Evolutionary conservation across 2,888 invertebrate species (phyloP), one percentile per base, ranked within the genome.

Genomic region (Beris morrisii): DNA sequence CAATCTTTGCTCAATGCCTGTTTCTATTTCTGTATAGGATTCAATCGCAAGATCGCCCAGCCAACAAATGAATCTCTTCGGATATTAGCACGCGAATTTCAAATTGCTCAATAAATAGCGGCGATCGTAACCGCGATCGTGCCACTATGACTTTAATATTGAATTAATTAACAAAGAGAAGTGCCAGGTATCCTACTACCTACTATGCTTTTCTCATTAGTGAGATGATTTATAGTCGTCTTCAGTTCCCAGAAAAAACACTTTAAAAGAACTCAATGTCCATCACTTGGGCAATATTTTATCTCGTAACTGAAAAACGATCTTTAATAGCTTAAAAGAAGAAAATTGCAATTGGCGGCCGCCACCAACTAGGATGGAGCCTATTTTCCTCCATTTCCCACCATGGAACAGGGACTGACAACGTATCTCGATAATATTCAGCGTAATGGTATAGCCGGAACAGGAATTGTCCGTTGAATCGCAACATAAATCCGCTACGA

Each of bases 391-490:
- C 48, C 32, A 22, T 30, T 30, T 12, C 13, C 48, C 28, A 32
- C 13, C 22, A 22, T 1, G 22, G 22, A 22, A 22, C 46, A 15
- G 38, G 50, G 61, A 50, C 50, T 61, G 61, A 61, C 61, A 52
- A 43, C 12, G 4, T 22, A 61, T 61, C 61, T 48, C 52, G 61
- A 61, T 61, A 61, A 15, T 52, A 61, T 61, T 61, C 50, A 61
- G 61, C 52, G 61, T 61, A 32, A 61, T 61, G 50, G 22, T 22
- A 22, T 3, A 22, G 61, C 61, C 61, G 61, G 61, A 61, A 61
- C 61, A 61, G 61, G 61, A 61, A 61, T 61, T 38, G 43, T 61
- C 50, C 61, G 52, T 61, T 61, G 61, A 43, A 13, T 50, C 61
- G 50, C 52, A 38, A 50, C 52, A 52, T 52, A 61, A 52, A 61